Evolutionary conservation across 37 sponge, comb jelly and placozoan genomes (phyloP), one percentile per base, ranked within the genome.

Genomic region (Cliona cf. orientalis): DNA sequence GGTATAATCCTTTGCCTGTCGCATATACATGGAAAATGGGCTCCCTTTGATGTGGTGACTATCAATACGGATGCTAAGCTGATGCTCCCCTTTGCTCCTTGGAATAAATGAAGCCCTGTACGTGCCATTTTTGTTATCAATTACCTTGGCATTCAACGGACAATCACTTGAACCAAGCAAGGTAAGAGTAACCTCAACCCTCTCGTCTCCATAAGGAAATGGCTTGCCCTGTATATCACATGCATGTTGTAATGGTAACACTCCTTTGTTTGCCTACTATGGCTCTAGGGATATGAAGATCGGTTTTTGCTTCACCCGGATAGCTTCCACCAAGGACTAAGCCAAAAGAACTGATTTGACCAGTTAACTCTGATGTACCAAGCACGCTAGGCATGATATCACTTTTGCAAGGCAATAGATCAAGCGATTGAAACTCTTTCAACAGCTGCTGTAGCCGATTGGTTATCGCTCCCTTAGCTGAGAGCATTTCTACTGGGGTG

Each of bases 101-200:
- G 78, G 65, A 5, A 42, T 61, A 19, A 77, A 77, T 3, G 64
- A 41, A 9, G 63, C 41, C 12, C 7, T 28, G 43, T 61, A 64
- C 9, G 25, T 40, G 43, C 78, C 78, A 77, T 77, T 32, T 12
- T 77, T 61, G 9, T 35, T 64, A 32, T 77, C 65, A 32, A 43
- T 44, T 17, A 63, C 43, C 3, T 36, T 7, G 19, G n/a, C 55
- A 19, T 12, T 56, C 17, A 74, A 17, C 11, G 34, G 55, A 56
- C 33, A 57, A 12, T 53, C 22, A 34, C 56, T 28, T 9, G 66
- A 2, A 26, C 46, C 74, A 19, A 34, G 49, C 2, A 55, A 7
- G 36, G 28, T 46, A 19, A 74, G 35, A 17, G 49, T 57, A 34
- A 12, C 56, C 34, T 31, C 34, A 33, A 55, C 55, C 2, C 32